Base-by-base conservation (phyloP, 2,113 vertebrate genomes). In the Callipepla californica region DNA sequence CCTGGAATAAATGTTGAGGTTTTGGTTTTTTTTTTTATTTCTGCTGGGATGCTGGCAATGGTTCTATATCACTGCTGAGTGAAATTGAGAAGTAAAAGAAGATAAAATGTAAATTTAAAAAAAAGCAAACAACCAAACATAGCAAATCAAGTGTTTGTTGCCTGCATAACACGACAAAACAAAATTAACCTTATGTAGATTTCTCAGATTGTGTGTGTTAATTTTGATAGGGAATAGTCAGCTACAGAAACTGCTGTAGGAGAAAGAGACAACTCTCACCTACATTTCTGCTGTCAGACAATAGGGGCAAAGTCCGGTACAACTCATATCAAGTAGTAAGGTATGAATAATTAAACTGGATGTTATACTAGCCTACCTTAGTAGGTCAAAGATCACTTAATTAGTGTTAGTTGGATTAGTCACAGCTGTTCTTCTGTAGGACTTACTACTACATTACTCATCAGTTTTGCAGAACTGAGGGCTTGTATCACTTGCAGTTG, bases 321-420 rank as follows among this genome's bases (percentile, higher is more conserved):
- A 78, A 25, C 79, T 94, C 26, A 3, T 95, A 90, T 94, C 66
- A 75, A 91, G 66, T 89, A 91, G 63, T 78, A 62, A 86, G 72
- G 40, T 90, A 76, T 91, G 82, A 96, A 90, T 96, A 94, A 94
- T 93, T 94, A 96, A 93, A 45, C 87, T 86, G 57, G 75, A 42
- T 90, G 66, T 94, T 91, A 84, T 73, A 82, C 76, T 92, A 85
- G 55, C 45, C 32, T 90, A 32, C 40, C 47, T 80, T 83, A 86
- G 87, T 95, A 79, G 95, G 92, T 91, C 61, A 94, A 95, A 95
- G 95, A 72, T 95, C 87, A 88, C 21, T 66, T 90, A 91, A 92
- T 94, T 84, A 92, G 40, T 61, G 32, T 45, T n/a, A n/a, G 40
- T 19, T 88, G 45, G 25, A 38, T 95, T 94, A 93, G 82, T 93